Evolutionary conservation across 2,888 invertebrate genomes (phyloP), one percentile per base, ranked within the genome.

Genomic region (Cerastis leucographa): DNA sequence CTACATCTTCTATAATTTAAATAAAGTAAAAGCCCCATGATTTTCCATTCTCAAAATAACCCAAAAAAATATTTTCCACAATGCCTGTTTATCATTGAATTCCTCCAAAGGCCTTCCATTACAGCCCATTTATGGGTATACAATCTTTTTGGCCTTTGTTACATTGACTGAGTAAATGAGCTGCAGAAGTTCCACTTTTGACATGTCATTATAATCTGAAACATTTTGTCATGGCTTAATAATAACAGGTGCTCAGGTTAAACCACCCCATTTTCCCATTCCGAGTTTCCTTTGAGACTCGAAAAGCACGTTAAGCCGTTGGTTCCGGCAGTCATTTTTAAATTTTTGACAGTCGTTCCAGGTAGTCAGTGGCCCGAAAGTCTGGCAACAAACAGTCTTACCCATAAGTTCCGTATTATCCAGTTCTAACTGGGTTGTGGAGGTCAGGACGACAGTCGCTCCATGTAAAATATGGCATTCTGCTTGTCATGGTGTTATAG

Each of bases 1-100:
- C 71, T 19, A 71, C n/a, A 51, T 67, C 3, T 35, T 35, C 3
- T 35, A 35, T 22, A 61, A 61, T 69, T 79, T 81, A 3, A 71
- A 64, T 70, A 22, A 66, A 49, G 46, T 68, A 35, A 66, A 81
- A 70, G 42, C 64, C 22, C 51, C 51, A 54, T 72, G 29, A 73
- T 73, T 74, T 75, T 65, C n/a, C 35, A 22, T 59, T 85, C 35
- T 44, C 5, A 56, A 71, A 76, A 68, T 69, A 61, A 70, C 42
- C 44, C 14, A n/a, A 81, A 77, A 81, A 77, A 74, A 71, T 59
- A 65, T 70, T 71, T 40, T 71, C 40, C 35, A 78, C 64, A 85
- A 86, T 82, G 54, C 59, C 76, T 84, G 71, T 86, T 81, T 80
- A 80, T 64, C 78, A 80, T 73, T 74, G 62, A 85, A 71, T 85